Conservation (phyloP, 1,140 invertebrate genomes). For the Bombus superbus region DNA sequence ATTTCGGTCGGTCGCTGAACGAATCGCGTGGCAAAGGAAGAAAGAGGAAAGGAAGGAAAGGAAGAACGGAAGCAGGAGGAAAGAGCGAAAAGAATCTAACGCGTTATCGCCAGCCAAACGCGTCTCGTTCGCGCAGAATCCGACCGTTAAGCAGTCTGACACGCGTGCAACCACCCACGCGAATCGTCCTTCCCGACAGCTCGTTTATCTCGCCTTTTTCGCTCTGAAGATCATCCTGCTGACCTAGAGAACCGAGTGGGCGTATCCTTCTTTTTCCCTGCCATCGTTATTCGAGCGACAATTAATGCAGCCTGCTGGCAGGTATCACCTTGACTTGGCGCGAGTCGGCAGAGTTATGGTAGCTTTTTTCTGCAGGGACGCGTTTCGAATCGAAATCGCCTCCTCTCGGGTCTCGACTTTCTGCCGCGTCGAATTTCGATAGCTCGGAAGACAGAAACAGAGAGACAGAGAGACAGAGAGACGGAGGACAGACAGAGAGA, state of each 20-base stretch:
- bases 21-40: background rate
- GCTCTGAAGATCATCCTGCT: constrained; percentile 59
- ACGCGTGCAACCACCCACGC: constrained; percentile 54
- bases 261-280: background rate
- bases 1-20: background rate
- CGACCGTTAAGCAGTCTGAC: constrained; percentile 36
- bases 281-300: constrained; percentile 29
- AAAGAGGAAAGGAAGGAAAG: background rate
- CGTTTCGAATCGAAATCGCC: constrained; percentile 2
- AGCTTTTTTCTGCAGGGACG: background rate
- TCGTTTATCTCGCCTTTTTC: constrained; percentile 65
- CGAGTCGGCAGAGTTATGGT: background rate
- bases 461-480: too few species aligned
- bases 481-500: too few species aligned
- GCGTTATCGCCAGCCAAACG: constrained; percentile 26
- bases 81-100: constrained; percentile 20
- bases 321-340: constrained; percentile 1
- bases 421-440: background rate
- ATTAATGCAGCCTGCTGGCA: constrained; percentile 41
- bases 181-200: constrained; percentile 53
- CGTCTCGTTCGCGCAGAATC: constrained; percentile 17
- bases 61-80: background rate
- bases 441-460: too few species aligned
- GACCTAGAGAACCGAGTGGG: constrained; percentile 61
- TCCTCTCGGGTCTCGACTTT: background rate